Base-by-base conservation (phyloP, 1,140 invertebrate species). In the Ctenoplectra terminalis region DNA sequence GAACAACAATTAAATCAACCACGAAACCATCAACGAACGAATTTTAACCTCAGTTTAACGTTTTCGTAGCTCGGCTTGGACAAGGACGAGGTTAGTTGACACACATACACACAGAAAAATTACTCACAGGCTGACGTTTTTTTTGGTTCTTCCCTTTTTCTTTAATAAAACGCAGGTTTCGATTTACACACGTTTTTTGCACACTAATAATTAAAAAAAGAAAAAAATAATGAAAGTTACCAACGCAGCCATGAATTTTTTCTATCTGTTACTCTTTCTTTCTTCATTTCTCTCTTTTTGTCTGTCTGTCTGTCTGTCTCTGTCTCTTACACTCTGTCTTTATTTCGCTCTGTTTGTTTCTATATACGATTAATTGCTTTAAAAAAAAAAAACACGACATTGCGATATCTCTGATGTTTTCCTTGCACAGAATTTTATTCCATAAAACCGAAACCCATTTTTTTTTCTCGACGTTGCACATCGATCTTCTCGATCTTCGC, bases 31-130 rank as follows among this genome's bases (percentile, higher is more conserved):
- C 69, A 90, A 86, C 82, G 74, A 92, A 90, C 90, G 66, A 90
- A 88, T 91, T 93, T 92, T 93, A 93, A 93, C 89, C 88, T 91
- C 85, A 91, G 91, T 92, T 93, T 93, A 91, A 93, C 92, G 88
- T 93, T 95, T 95, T 94, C 95, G 95, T 96, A 97, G 96, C 96
- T 97, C 96, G 96, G 96, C 96, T 96, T 97, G 96, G 96, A 97
- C 95, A 96, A 96, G 95, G 96, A 97, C 95, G 96, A 97, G 96
- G 96, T 94, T 97, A 97, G 96, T 94, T 93, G 75, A 86, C 84
- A 88, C 75, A 90, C 88, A 88, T 87, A 87, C 72, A 88, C 87
- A 87, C 79, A 85, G 81, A 88, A 81, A 71, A 89, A 84, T 58
- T 81, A 84, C 80, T 92, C 85, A 92, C 88, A 91, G 75, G 81